A percentile compares a stretch with the other conserved stretches of the same genome.
Evolutionary conservation across 2,797 vertebrate species (phyloP).

Genomic region (Halcyon badia): DNA sequence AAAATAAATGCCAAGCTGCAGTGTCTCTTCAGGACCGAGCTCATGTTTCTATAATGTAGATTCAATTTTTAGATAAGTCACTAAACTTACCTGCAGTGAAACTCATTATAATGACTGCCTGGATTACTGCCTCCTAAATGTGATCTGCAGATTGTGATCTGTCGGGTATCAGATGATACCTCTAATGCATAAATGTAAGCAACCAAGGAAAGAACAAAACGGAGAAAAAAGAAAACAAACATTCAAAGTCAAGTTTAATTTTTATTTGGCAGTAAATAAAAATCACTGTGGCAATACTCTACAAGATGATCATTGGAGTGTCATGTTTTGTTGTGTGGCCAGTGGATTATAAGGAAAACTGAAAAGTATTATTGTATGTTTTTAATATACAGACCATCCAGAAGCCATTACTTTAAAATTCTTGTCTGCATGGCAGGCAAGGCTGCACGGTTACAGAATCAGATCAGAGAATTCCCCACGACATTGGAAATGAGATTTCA

Average conservation of each 20-base stretch:
- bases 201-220: neutral
- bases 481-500: neutral
- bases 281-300: neutral
- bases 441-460: neutral
- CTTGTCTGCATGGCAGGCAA: conserved; percentile 9
- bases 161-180: neutral
- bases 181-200: neutral
- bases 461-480: neutral
- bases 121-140: neutral
- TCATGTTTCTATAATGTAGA: neutral
- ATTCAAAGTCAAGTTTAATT: neutral
- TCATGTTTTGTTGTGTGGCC: neutral
- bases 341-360: neutral
- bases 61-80: neutral
- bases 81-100: neutral
- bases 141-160: neutral
- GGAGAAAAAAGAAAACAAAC: neutral
- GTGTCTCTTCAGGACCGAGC: neutral
- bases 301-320: neutral
- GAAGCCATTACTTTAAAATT: neutral
- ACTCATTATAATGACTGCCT: neutral
- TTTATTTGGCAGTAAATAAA: conserved; percentile 59
- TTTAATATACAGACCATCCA: neutral
- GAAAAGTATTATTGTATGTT: neutral
- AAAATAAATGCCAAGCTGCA: neutral